A percentile compares a stretch with the other conserved stretches of the same genome.
Evolutionary conservation across 2,888 invertebrate species (phyloP).

Genomic region (Trypoxylon attenuatum): DNA sequence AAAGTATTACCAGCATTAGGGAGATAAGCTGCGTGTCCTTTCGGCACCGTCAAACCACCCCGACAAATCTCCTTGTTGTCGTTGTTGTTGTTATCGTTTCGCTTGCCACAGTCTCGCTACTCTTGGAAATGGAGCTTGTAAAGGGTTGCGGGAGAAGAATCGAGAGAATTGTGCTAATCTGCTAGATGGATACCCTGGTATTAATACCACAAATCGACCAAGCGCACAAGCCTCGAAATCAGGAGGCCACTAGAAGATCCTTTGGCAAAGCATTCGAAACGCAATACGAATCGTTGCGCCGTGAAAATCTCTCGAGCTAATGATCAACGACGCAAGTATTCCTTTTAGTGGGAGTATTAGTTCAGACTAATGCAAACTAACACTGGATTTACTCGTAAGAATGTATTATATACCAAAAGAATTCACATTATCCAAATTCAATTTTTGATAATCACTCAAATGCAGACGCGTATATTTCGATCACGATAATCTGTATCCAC

Average conservation of each 20-base stretch:
- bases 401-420: background rate
- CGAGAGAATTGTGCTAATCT: slow-evolving; percentile 22
- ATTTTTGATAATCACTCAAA: no score
- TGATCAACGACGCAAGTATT: background rate
- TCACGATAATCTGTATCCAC: no score
- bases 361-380: background rate
- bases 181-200: background rate
- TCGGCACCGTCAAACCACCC: slow-evolving; percentile 33
- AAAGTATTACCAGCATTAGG: slow-evolving; percentile 70
- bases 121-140: slow-evolving; percentile 55
- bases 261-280: slow-evolving; percentile 11
- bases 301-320: background rate
- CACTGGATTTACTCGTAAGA: background rate
- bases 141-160: slow-evolving; percentile 55
- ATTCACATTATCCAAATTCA: background rate
- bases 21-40: slow-evolving; percentile 45
- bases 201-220: slow-evolving; percentile 21
- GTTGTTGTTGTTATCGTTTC: slow-evolving; percentile 41
- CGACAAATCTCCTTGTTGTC: slow-evolving; percentile 52
- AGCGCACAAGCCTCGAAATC: slow-evolving; percentile 2
- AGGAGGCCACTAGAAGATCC: background rate
- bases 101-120: slow-evolving; percentile 30
- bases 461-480: no score
- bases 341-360: no score
- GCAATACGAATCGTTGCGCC: background rate